phyloP scores from a whole-genome alignment of 1,140 invertebrate genomes.

The Cotesia typhae region DNA sequence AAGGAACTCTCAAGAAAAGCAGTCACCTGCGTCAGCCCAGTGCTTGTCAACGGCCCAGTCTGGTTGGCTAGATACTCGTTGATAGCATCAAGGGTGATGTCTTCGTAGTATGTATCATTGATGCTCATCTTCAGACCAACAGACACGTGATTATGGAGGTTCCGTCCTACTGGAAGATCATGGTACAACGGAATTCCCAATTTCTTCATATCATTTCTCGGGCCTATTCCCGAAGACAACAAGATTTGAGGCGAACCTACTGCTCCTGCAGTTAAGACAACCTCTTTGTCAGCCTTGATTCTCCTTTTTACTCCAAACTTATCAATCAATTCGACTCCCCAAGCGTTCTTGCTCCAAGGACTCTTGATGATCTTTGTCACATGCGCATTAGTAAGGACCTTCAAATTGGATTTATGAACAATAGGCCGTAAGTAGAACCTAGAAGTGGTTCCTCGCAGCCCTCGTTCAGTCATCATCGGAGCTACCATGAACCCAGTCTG shows the following conservation, averaged over 20 bases:
- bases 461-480: constrained; percentile 68
- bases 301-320: constrained; percentile 50
- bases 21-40: constrained; percentile 64
- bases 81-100: constrained; percentile 54
- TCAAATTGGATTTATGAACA: constrained; percentile 55
- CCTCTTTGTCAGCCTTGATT: constrained; percentile 65
- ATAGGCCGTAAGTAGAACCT: constrained; percentile 63
- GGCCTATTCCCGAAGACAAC: constrained; percentile 75
- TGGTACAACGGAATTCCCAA: constrained; percentile 61
- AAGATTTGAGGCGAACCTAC: constrained; percentile 77
- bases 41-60: constrained; percentile 62
- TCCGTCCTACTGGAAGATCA: constrained; percentile 70
- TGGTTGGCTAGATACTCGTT: constrained; percentile 57
- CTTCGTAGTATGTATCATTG: constrained; percentile 52
- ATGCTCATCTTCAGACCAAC: constrained; percentile 59
- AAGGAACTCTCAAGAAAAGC: constrained; percentile 59
- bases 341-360: constrained; percentile 63
- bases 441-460: constrained; percentile 69
- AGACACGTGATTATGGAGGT: constrained; percentile 69
- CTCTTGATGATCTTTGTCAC: constrained; percentile 65
- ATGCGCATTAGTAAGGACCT: constrained; percentile 62
- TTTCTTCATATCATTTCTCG: constrained; percentile 67
- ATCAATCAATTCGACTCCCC: constrained; percentile 71
- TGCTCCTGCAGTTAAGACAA: constrained; percentile 74
- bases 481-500: constrained; percentile 69